phyloP scores from a whole-genome alignment of 1,140 invertebrate genomes.

The Mycetomoellerius zeteki region DNA sequence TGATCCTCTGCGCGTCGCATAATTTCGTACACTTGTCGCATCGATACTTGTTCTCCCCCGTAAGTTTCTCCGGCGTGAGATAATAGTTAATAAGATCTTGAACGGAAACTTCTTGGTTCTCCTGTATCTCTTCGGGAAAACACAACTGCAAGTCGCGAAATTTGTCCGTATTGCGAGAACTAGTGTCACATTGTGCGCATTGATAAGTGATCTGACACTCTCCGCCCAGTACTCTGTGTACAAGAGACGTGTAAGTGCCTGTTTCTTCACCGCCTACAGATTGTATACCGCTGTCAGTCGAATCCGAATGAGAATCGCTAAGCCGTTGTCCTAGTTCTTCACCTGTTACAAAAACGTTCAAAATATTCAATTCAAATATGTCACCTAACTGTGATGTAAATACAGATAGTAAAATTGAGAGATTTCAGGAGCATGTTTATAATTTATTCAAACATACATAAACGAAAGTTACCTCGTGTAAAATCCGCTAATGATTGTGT shows the following conservation, averaged over 20 bases:
- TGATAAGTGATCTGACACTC: conserved; percentile 91
- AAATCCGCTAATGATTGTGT: conserved; percentile 85
- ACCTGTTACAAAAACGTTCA: conserved; percentile 70
- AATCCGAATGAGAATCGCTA: conserved; percentile 85
- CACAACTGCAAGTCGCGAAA: conserved; percentile 94
- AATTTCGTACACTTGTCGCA: conserved; percentile 92
- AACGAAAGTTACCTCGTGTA: conserved; percentile 77
- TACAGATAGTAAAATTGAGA: background rate
- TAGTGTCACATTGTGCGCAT: conserved; percentile 90
- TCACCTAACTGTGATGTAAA: conserved; percentile 8
- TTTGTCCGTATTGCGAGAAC: conserved; percentile 91
- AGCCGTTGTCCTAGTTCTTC: conserved; percentile 82
- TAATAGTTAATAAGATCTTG: conserved; percentile 92
- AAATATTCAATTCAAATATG: conserved; percentile 1
- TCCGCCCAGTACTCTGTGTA: conserved; percentile 92
- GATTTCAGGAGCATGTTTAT: background rate
- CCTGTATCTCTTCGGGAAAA: conserved; percentile 90
- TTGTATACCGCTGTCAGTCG: conserved; percentile 86
- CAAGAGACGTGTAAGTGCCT: conserved; percentile 85
- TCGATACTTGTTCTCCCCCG: conserved; percentile 94
- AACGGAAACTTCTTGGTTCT: conserved; percentile 88
- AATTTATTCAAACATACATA: background rate
- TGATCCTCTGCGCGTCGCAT: conserved; percentile 92
- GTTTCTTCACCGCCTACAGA: conserved; percentile 84
- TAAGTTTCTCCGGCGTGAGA: conserved; percentile 91